phyloP scores from a whole-genome alignment of 2,888 invertebrate species.

The Minunthozetes semirufus region DNA sequence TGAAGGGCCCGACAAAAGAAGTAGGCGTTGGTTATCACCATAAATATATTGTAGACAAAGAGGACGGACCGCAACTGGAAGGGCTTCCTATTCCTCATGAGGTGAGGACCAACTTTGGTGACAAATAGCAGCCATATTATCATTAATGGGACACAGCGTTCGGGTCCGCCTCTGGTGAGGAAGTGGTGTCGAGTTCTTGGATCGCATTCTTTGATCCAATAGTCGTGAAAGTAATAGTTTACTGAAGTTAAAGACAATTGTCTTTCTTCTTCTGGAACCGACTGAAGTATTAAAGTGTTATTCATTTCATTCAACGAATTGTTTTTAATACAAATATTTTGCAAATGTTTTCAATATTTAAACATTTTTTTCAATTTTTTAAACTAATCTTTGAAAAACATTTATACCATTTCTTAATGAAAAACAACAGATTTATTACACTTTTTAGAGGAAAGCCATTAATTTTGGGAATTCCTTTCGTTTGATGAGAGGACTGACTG shows the following conservation, averaged over 20 bases:
- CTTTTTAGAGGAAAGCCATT: no score
- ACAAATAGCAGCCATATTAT: constrained; percentile 13
- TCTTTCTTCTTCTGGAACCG: not conserved
- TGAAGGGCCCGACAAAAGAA: constrained; percentile 21
- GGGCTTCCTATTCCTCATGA: constrained; percentile 32
- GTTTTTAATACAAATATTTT: no score
- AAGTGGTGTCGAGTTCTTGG: constrained; percentile 12
- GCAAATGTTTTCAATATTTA: no score
- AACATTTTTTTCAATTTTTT: no score
- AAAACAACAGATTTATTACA: no score
- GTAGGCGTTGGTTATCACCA: constrained; percentile 19
- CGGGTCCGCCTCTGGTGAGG: constrained; percentile 24
- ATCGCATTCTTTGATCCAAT: constrained; percentile 31
- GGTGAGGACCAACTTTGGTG: constrained; percentile 19
- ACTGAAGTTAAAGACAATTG: not conserved
- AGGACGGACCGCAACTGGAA: constrained; percentile 17
- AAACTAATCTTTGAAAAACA: no score
- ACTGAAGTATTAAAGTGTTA: no score
- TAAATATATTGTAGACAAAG: constrained; percentile 32
- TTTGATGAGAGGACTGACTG: no score
- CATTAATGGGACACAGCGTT: not conserved
- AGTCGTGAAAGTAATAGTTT: constrained; percentile 27
- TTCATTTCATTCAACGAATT: no score
- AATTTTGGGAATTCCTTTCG: no score
- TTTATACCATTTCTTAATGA: no score